A percentile compares a stretch with the other conserved stretches of the same genome.
Evolutionary conservation across 2,797 vertebrate genomes (phyloP).

Genomic region (Hydrophis major): DNA sequence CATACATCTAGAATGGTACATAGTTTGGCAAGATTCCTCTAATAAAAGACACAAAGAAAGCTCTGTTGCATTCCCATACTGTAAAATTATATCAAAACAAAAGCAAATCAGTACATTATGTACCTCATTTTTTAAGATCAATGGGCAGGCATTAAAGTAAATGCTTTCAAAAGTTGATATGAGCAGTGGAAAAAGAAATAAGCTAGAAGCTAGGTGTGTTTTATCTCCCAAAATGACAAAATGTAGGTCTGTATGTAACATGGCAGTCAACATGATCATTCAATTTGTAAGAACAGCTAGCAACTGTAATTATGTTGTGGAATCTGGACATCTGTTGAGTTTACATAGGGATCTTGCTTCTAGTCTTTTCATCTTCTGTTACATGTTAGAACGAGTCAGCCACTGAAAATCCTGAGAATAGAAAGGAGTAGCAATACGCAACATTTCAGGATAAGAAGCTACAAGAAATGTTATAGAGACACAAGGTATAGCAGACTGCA

Average conservation of each 20-base stretch:
- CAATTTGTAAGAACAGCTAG: not conserved
- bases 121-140: not conserved
- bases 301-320: not conserved
- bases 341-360: fast-evolving
- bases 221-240: not conserved
- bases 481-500: not conserved
- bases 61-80: not conserved
- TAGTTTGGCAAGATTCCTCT: not conserved
- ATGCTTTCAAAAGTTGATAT: not conserved
- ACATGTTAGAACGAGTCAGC: constrained; percentile 93
- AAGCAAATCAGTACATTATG: not conserved
- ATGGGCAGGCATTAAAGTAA: not conserved
- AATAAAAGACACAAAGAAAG: not conserved
- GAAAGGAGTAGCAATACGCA: constrained; percentile 25
- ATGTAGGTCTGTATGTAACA: not conserved
- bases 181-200: not conserved
- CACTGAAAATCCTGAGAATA: constrained; percentile 90
- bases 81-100: not conserved
- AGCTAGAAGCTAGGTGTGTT: not conserved
- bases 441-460: not conserved
- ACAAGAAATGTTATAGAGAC: not conserved
- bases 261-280: not conserved
- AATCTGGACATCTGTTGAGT: not conserved
- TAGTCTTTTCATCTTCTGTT: constrained; percentile 50
- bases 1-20: not conserved